These are phyloP conservation scores for Tribolium castaneum DNA, from an alignment of 1,140 invertebrate species.

Conservation along the genomic window DNA sequence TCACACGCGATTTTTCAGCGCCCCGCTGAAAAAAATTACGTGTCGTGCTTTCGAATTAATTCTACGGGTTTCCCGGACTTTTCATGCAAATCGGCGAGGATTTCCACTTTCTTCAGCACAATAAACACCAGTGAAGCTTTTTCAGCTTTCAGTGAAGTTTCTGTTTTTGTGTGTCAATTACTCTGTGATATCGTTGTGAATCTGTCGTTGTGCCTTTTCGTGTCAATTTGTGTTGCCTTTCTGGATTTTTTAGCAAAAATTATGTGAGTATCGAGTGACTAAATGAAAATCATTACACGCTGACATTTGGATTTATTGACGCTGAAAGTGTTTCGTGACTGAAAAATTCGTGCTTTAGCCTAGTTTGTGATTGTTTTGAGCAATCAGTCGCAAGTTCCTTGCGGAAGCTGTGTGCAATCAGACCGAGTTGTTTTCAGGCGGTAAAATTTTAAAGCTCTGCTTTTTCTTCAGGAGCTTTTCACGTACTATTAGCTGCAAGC, in stretches of 20 bases:
- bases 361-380: background rate
- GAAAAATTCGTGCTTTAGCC: slow-evolving; percentile 21
- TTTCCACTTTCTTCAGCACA: background rate
- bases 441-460: slow-evolving; percentile 4
- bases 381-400: background rate
- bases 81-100: slow-evolving; percentile 13
- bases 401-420: background rate
- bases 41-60: slow-evolving; percentile 16
- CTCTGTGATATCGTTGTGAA: slow-evolving; percentile 16
- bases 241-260: slow-evolving; percentile 4
- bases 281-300: background rate
- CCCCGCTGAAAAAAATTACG: slow-evolving; percentile 11
- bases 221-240: slow-evolving; percentile 7
- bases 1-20: slow-evolving; percentile 42
- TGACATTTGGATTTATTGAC: slow-evolving; percentile 36
- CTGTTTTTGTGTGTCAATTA: slow-evolving; percentile 7
- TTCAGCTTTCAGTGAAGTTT: slow-evolving; percentile 9
- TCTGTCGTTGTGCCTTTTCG: slow-evolving; percentile 21
- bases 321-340: slow-evolving; percentile 23
- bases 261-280: background rate
- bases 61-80: slow-evolving; percentile 3
- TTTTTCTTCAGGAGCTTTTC: background rate
- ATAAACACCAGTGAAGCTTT: slow-evolving; percentile 1
- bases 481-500: background rate
- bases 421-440: background rate